phyloP scores from a whole-genome alignment of 37 sponge, comb jelly and placozoan species.

The Halisarca cf. caerulea region DNA sequence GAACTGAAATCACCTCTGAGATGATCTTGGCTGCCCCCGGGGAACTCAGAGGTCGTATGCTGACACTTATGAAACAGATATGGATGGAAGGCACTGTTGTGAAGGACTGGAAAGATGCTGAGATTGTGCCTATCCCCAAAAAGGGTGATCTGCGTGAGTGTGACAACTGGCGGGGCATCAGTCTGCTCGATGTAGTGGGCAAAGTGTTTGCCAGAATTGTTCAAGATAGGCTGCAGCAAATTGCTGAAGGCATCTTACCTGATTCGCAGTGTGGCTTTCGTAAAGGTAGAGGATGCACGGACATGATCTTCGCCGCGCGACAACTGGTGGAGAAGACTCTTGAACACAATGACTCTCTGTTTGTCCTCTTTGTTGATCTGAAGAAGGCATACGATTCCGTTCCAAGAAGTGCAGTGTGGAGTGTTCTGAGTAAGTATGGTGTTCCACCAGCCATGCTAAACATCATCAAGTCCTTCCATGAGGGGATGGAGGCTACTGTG shows the following conservation, averaged over 20 bases:
- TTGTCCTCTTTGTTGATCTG: not conserved
- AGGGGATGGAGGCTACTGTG: too few species aligned
- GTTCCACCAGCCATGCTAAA: too few species aligned
- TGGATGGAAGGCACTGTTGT: conserved; percentile 22
- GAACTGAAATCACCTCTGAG: conserved; percentile 31
- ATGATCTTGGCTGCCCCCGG: not conserved
- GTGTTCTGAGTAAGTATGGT: too few species aligned
- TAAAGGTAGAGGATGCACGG: not conserved
- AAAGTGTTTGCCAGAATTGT: not conserved
- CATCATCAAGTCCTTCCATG: too few species aligned
- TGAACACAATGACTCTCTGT: conserved; percentile 12
- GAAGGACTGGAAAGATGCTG: conserved; percentile 19
- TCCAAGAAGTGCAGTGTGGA: too few species aligned
- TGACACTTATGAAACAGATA: conserved; percentile 1
- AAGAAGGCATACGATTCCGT: conserved; percentile 30
- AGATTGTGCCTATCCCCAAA: conserved; percentile 12
- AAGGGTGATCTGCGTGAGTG: not conserved
- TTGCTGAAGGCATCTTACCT: not conserved
- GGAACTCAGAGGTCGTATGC: not conserved
- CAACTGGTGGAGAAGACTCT: conserved; percentile 3
- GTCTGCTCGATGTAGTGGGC: conserved; percentile 1
- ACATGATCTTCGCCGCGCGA: conserved; percentile 22
- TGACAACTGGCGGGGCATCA: conserved; percentile 27
- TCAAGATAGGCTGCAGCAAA: not conserved
- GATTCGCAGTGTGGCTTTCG: conserved; percentile 21